Evolutionary conservation across 64 coral and sea anemone genomes (phyloP).

Genomic region (Astreopora myriophthalma): DNA sequence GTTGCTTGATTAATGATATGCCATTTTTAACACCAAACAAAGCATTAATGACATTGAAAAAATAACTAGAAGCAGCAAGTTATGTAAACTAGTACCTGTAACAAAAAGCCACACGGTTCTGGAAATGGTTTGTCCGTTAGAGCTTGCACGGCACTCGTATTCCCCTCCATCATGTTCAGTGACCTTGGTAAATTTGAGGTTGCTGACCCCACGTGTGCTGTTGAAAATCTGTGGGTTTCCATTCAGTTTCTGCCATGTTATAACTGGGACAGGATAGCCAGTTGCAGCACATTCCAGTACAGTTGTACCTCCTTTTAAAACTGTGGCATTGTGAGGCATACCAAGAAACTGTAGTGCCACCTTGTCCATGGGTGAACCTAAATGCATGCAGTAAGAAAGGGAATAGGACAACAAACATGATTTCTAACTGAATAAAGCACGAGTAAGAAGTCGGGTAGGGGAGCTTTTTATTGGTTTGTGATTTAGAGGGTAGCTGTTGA

Average conservation of each 20-base stretch:
- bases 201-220: slow-evolving; percentile 35
- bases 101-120: slow-evolving; percentile 76
- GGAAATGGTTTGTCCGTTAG: slow-evolving; percentile 70
- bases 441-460: too few relatives aligned
- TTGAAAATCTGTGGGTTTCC: background rate
- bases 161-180: slow-evolving; percentile 67
- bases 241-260: slow-evolving; percentile 78
- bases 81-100: slow-evolving; percentile 61
- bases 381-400: background rate
- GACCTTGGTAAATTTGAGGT: slow-evolving; percentile 51
- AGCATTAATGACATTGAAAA: too few relatives aligned
- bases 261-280: slow-evolving; percentile 66
- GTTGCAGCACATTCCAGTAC: slow-evolving; percentile 82
- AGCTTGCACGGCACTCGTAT: slow-evolving; percentile 69
- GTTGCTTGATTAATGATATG: too few relatives aligned
- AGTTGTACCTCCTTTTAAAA: slow-evolving; percentile 17
- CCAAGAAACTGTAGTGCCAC: slow-evolving; percentile 36
- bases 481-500: too few relatives aligned
- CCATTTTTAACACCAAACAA: too few relatives aligned
- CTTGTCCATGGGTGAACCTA: background rate
- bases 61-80: too few relatives aligned
- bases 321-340: slow-evolving; percentile 65
- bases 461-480: too few relatives aligned
- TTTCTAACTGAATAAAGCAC: too few relatives aligned
- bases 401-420: background rate